These are phyloP conservation scores for Scomber colias DNA, from an alignment of 2,113 vertebrate genomes.

Conservation along the genomic window DNA sequence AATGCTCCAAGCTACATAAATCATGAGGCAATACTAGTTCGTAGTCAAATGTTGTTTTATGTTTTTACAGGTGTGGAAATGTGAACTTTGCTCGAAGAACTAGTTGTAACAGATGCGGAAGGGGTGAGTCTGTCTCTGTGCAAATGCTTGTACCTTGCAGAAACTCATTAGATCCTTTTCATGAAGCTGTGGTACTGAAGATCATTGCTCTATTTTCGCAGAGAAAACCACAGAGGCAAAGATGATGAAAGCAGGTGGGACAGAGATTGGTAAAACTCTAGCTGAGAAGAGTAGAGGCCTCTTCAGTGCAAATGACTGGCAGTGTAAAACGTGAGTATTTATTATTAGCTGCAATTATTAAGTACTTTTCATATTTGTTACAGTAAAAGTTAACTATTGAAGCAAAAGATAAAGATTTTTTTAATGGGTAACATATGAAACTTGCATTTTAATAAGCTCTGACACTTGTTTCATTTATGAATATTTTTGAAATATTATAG, in stretches of 20 bases:
- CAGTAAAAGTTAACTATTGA: no score
- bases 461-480: background rate
- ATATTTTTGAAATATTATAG: no score
- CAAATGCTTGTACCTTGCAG: background rate
- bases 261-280: conserved; percentile 98
- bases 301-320: conserved; percentile 99
- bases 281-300: conserved; percentile 98
- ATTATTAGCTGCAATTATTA: background rate
- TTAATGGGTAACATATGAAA: no score
- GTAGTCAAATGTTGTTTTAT: background rate
- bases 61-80: conserved; percentile 91
- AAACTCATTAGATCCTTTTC: background rate
- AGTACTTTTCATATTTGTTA: background rate
- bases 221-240: conserved; percentile 98
- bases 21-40: background rate
- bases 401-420: no score
- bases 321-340: conserved; percentile 94
- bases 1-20: background rate
- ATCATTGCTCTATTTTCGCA: conserved; percentile 56
- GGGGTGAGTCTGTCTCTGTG: conserved; percentile 84
- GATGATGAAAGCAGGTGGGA: conserved; percentile 99
- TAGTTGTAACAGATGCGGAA: conserved; percentile 95
- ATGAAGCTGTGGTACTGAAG: background rate
- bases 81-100: conserved; percentile 98
- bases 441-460: background rate